Evolutionary conservation across 2,113 vertebrate species (phyloP).

Genomic region (Chaetura pelagica): DNA sequence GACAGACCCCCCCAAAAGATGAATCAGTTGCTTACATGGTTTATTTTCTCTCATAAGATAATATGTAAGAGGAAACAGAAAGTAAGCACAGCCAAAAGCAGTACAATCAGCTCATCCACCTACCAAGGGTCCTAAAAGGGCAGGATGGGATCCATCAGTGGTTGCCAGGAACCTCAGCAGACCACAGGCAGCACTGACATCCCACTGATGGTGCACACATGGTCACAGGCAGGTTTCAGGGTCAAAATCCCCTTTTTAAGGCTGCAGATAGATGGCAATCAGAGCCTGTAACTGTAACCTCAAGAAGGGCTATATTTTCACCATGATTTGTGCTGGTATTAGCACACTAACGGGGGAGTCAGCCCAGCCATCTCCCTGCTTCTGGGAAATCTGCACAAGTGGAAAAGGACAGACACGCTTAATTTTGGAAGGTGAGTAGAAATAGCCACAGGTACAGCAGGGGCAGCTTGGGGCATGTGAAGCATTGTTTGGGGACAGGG

Average conservation of each 20-base stretch:
- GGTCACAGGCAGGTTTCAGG: not conserved
- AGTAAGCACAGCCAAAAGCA: not conserved
- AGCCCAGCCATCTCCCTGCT: not conserved
- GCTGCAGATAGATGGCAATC: not conserved
- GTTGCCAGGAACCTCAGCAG: not conserved
- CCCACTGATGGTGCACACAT: too few species aligned
- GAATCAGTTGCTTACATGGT: not conserved
- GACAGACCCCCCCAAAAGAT: not conserved
- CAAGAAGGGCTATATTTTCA: not conserved
- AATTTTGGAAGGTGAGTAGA: not conserved
- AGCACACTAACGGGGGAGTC: accelerated
- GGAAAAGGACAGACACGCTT: not conserved
- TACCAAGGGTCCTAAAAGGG: too few species aligned
- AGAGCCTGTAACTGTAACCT: too few species aligned
- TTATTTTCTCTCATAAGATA: not conserved
- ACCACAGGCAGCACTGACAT: not conserved
- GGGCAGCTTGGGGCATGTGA: not conserved
- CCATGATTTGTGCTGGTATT: not conserved
- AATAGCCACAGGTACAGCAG: not conserved
- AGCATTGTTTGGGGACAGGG: not conserved
- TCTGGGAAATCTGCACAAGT: not conserved
- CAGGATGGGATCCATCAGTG: not conserved
- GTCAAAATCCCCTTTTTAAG: not conserved
- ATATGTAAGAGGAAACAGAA: not conserved
- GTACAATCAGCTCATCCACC: not conserved